These are phyloP conservation scores for Scelioninae gen. 1 DNA, from an alignment of 2,888 invertebrate species.

Conservation along the genomic window DNA sequence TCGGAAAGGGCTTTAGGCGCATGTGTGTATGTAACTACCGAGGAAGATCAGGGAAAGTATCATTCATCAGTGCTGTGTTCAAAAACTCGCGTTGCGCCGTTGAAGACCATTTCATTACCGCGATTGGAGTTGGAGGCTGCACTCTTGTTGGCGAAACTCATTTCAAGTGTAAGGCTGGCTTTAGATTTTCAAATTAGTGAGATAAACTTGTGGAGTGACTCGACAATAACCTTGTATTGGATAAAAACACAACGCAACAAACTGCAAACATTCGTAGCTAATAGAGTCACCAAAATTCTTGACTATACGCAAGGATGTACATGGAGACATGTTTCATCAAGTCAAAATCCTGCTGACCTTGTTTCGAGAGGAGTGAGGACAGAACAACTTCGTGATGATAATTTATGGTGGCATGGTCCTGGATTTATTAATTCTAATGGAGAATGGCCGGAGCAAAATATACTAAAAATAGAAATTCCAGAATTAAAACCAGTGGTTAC, in stretches of 20 bases:
- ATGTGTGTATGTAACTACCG: not conserved
- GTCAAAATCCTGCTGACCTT: not conserved
- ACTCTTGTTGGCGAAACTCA: not conserved
- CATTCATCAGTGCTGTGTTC: not conserved
- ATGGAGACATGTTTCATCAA: not conserved
- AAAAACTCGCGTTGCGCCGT: not conserved
- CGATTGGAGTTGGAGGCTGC: not conserved
- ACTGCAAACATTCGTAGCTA: slow-evolving; percentile 17
- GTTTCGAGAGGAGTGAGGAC: not conserved
- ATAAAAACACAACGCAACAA: slow-evolving; percentile 26
- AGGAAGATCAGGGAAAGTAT: not conserved
- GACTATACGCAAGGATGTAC: not conserved
- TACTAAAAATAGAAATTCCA: too few species aligned
- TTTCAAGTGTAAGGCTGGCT: not conserved
- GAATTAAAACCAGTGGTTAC: too few species aligned
- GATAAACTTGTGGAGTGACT: not conserved
- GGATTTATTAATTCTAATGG: not conserved
- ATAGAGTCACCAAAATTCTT: slow-evolving; percentile 5
- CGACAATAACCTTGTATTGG: slow-evolving; percentile 32
- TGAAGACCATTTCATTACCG: not conserved
- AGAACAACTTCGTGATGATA: not conserved
- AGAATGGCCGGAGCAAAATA: too few species aligned
- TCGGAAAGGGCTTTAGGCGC: not conserved
- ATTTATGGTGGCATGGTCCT: slow-evolving; percentile 1
- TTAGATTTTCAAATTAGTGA: not conserved